A percentile compares a stretch with the other conserved stretches of the same genome.
Evolutionary conservation across 92 coral and sea anemone species (phyloP).

Genomic region (Anthopleura xanthogrammica): DNA sequence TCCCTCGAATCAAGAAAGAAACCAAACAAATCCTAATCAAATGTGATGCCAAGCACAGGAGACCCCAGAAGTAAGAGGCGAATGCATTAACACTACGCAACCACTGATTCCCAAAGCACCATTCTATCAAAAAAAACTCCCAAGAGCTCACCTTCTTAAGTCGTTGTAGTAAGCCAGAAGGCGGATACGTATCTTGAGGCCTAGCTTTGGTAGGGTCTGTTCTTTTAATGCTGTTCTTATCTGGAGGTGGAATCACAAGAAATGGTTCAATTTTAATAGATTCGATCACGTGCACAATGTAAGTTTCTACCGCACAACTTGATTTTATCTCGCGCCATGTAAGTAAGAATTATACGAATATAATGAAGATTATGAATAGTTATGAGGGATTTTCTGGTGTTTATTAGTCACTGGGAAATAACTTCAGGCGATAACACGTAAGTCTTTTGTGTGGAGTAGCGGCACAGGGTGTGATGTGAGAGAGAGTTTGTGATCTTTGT

Average conservation of each 20-base stretch:
- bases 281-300: not conserved
- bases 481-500: not conserved
- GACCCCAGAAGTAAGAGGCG: too few relatives aligned
- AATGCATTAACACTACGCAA: not conserved
- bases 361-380: not conserved
- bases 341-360: not conserved
- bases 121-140: not conserved
- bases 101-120: not conserved
- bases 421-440: not conserved
- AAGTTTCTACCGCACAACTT: not conserved
- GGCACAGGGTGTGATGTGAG: not conserved
- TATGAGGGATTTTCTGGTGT: not conserved
- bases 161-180: not conserved
- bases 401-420: not conserved
- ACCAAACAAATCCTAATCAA: too few relatives aligned
- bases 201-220: not conserved
- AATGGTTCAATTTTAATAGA: conserved; percentile 8
- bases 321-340: not conserved
- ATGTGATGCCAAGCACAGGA: too few relatives aligned
- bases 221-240: not conserved
- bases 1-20: too few relatives aligned
- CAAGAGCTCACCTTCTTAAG: conserved; percentile 4
- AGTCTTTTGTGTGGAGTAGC: not conserved
- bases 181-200: not conserved
- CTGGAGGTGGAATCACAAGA: not conserved